Base-by-base conservation (phyloP, 2,888 invertebrate species). In the Allacma fusca region DNA sequence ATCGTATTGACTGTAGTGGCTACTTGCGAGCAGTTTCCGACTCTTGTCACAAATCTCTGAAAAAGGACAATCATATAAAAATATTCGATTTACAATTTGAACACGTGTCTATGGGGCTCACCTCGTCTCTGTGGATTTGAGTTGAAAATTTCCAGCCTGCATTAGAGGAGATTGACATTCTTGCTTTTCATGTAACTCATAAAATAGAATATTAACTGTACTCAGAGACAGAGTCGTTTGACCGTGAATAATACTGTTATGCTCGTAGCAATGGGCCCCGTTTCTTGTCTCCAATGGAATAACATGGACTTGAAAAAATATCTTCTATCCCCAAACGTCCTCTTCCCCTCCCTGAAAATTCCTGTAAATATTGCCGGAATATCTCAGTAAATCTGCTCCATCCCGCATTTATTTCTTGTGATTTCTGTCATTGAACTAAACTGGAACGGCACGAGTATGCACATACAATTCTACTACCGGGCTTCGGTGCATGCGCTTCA, bases 81-180 rank as follows among this genome's bases (percentile, higher is more conserved):
- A 40, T 16, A 23, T 68, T 26, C 21, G n/a, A 68, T 68, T 68
- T 19, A 43, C 43, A 68, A 68, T 68, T 68, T 13, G 21, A 40
- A 68, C 68, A 68, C 68, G 68, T 68, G 68, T 68, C 68, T 40
- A 68, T 68, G 68, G n/a, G 68, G 21, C 43, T 34, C n/a, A 24
- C 16, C 26, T 26, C 26, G 7, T 24, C 29, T 65, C 19, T 28
- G 7, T n/a, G 19, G 9, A n/a, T 65, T 65, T 13, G n/a, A 19
- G 16, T 50, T 5, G n/a, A 2, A n/a, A n/a, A 50, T 50, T 50
- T 50, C 2, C 16, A 50, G 2, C 1, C 16, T 2, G 16, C 5
- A 50, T 4, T 2, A 62, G 24, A 62, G 24, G 12, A 23, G 13
- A 26, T 62, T 62, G 24, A 13, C 23, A 62, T 62, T 28, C 12